Evolutionary conservation across 2,797 vertebrate genomes (phyloP).

Genomic region (Intellagama lesueurii): DNA sequence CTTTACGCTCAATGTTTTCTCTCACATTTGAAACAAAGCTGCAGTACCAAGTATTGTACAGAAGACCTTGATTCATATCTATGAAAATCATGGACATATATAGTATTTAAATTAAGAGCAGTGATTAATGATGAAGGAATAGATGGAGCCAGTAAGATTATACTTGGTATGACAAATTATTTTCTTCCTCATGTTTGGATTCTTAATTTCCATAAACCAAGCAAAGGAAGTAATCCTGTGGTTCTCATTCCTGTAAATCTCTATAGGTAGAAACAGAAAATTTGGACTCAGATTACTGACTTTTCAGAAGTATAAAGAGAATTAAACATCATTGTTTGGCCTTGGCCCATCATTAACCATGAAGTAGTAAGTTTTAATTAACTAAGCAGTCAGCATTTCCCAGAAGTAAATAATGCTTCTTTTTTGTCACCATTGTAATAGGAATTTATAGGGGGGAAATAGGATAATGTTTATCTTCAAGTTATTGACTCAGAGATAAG

Average conservation of each 20-base stretch:
- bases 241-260: background rate
- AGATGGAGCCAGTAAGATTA: background rate
- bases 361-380: accelerated
- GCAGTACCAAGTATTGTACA: too few relatives aligned
- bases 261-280: background rate
- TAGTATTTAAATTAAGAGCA: background rate
- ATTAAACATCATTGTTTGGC: background rate
- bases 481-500: constrained; percentile 36
- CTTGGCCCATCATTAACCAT: constrained; percentile 15
- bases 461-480: constrained; percentile 41
- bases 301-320: background rate
- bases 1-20: background rate
- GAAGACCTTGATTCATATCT: background rate
- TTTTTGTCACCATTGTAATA: background rate
- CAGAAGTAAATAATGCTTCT: accelerated
- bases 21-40: background rate
- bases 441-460: constrained; percentile 4
- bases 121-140: background rate
- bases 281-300: background rate
- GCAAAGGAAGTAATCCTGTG: background rate
- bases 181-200: background rate
- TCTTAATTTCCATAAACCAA: background rate
- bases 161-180: background rate
- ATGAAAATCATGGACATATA: background rate
- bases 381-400: background rate